A percentile compares a stretch with the other conserved stretches of the same genome.
Evolutionary conservation across 2,113 vertebrate species (phyloP).

Genomic region (Tragelaphus buxtoni): DNA sequence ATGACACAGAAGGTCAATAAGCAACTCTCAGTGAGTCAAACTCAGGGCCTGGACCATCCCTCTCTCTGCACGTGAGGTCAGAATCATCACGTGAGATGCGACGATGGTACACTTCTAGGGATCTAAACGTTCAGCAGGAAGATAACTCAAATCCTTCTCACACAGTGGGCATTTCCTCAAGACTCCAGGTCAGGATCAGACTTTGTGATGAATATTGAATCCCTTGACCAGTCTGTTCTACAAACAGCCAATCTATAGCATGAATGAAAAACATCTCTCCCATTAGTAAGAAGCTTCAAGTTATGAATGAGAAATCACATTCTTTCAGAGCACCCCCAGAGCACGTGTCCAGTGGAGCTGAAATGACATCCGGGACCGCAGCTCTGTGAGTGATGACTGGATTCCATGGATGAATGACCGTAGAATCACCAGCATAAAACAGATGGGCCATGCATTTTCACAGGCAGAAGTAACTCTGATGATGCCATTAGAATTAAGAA

Average conservation of each 20-base stretch:
- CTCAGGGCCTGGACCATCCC: not conserved
- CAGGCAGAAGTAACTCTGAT: conserved; percentile 54
- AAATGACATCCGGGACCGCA: conserved; percentile 71
- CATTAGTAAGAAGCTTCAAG: conserved; percentile 34
- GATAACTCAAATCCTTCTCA: not conserved
- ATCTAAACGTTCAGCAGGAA: not conserved
- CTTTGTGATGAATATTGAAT: not conserved
- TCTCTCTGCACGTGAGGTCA: not conserved
- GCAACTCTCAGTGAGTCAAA: not conserved
- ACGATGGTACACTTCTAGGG: not conserved
- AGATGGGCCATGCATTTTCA: conserved; percentile 49
- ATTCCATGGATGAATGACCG: conserved; percentile 73
- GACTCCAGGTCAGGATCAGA: not conserved
- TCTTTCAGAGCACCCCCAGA: conserved; percentile 32
- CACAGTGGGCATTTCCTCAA: not conserved
- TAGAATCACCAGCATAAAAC: conserved; percentile 52
- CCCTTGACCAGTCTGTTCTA: not conserved
- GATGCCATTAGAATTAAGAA: conserved; percentile 60
- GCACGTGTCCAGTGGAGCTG: conserved; percentile 47
- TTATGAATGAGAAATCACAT: conserved; percentile 67
- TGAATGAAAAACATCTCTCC: conserved; percentile 8
- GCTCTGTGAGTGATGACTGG: conserved; percentile 65
- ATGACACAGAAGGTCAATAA: not conserved
- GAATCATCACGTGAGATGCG: rapidly evolving
- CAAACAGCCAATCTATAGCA: not conserved